These are phyloP conservation scores for Thera britannica DNA, from an alignment of 2,888 invertebrate species.

Conservation along the genomic window DNA sequence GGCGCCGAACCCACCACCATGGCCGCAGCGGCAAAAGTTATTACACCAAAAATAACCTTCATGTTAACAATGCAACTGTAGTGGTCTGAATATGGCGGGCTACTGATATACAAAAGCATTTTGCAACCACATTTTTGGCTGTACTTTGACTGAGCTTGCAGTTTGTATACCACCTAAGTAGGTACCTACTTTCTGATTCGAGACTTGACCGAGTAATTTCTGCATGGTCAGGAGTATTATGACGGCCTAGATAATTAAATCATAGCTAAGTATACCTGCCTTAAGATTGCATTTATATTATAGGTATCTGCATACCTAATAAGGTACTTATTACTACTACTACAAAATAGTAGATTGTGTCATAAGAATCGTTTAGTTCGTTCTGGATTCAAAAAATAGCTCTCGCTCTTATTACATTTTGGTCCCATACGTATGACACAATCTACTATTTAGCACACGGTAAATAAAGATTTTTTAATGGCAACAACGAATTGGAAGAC, in stretches of 20 bases:
- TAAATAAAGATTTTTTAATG: too few relatives aligned
- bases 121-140: slow-evolving; percentile 51
- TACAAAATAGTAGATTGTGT: too few relatives aligned
- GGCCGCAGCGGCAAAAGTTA: slow-evolving; percentile 40
- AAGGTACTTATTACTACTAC: too few relatives aligned
- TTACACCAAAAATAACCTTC: slow-evolving; percentile 57
- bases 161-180: slow-evolving; percentile 30
- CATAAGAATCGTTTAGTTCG: too few relatives aligned
- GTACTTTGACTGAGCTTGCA: slow-evolving; percentile 58
- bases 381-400: too few relatives aligned
- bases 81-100: slow-evolving; percentile 45
- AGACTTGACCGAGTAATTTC: slow-evolving; percentile 60
- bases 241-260: slow-evolving; percentile 16
- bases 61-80: slow-evolving; percentile 59
- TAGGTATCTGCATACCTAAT: background rate
- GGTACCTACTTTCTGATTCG: slow-evolving; percentile 42
- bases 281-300: background rate
- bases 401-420: too few relatives aligned
- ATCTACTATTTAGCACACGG: too few relatives aligned
- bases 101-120: slow-evolving; percentile 69
- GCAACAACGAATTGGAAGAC: too few relatives aligned
- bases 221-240: slow-evolving; percentile 40
- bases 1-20: slow-evolving; percentile 53
- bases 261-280: slow-evolving; percentile 17
- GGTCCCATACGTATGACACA: too few relatives aligned